Conservation (phyloP, 2,113 vertebrate genomes). For the Periophthalmus modestus region DNA sequence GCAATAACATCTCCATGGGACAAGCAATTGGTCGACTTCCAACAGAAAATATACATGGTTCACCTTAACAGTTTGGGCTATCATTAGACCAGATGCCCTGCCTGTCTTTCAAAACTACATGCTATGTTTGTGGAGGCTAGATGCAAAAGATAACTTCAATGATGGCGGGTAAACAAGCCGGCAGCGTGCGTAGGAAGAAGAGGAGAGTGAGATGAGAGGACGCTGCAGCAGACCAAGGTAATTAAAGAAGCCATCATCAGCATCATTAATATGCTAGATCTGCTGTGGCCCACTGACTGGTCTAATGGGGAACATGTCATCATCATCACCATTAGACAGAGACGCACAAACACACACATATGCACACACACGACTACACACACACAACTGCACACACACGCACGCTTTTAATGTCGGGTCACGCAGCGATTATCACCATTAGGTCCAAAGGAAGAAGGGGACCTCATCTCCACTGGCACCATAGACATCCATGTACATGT, state of each 20-base stretch:
- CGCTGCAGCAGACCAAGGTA: constrained; percentile 67
- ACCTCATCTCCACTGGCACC: constrained; percentile 52
- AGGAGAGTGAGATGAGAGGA: constrained; percentile 64
- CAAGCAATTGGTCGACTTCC: too few relatives aligned
- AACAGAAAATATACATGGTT: not conserved
- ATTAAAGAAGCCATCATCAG: constrained; percentile 78
- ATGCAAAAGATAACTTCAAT: constrained; percentile 50
- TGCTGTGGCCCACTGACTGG: constrained; percentile 72
- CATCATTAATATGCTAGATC: constrained; percentile 78
- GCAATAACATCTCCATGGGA: not conserved
- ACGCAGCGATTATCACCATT: constrained; percentile 76
- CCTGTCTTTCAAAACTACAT: not conserved
- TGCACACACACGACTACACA: constrained; percentile 49
- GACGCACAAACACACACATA: constrained; percentile 65
- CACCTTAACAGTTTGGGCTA: not conserved
- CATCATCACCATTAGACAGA: constrained; percentile 75
- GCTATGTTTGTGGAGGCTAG: constrained; percentile 30
- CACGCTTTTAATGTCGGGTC: constrained; percentile 72
- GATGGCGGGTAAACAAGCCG: constrained; percentile 67
- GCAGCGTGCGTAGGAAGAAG: constrained; percentile 53
- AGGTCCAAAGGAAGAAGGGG: constrained; percentile 68
- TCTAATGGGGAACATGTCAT: constrained; percentile 77
- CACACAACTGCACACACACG: constrained; percentile 60
- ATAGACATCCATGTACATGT: constrained; percentile 33
- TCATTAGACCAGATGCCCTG: not conserved